These are phyloP conservation scores for Pycnonotus jocosus DNA, from an alignment of 2,113 vertebrate species.

Conservation along the genomic window DNA sequence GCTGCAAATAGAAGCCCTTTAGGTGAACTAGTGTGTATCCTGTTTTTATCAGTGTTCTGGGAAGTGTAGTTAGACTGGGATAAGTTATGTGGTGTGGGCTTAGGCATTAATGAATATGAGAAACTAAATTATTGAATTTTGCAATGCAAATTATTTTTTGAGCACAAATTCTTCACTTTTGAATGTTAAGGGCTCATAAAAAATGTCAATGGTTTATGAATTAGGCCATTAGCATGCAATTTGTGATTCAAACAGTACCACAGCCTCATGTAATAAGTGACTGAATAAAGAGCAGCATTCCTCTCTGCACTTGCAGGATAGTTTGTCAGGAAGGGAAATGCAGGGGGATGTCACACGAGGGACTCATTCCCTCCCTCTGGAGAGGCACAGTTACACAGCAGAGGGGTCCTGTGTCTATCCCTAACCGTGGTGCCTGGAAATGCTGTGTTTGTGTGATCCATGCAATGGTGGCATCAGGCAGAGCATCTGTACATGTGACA, in stretches of 20 bases:
- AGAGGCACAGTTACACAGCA: background rate
- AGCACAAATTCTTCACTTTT: slow-evolving; percentile 81
- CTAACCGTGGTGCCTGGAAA: background rate
- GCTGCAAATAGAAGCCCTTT: slow-evolving; percentile 42
- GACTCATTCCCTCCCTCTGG: background rate
- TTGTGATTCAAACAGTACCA: slow-evolving; percentile 73
- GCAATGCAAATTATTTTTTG: slow-evolving; percentile 82
- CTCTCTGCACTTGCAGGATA: slow-evolving; percentile 53
- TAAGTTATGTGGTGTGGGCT: slow-evolving; percentile 79
- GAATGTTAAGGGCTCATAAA: slow-evolving; percentile 79
- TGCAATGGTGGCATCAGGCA: background rate
- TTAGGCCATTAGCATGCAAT: slow-evolving; percentile 79
- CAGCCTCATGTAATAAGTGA: slow-evolving; percentile 63
- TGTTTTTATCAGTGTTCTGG: slow-evolving; percentile 62
- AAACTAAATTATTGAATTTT: slow-evolving; percentile 80
- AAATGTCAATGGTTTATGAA: slow-evolving; percentile 81
- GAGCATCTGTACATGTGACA: accelerated
- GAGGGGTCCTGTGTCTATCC: background rate
- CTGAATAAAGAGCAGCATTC: slow-evolving; percentile 55
- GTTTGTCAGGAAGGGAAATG: slow-evolving; percentile 48
- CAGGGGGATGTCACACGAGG: background rate
- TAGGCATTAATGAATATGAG: slow-evolving; percentile 79
- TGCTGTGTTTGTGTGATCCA: background rate
- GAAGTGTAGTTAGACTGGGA: slow-evolving; percentile 63
- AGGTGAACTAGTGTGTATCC: slow-evolving; percentile 51